Percentiles rank a stretch among this genome's conserved stretches.
phyloP scores from a whole-genome alignment of 2,888 invertebrate species.

The Scelioninae gen. 1 region DNA sequence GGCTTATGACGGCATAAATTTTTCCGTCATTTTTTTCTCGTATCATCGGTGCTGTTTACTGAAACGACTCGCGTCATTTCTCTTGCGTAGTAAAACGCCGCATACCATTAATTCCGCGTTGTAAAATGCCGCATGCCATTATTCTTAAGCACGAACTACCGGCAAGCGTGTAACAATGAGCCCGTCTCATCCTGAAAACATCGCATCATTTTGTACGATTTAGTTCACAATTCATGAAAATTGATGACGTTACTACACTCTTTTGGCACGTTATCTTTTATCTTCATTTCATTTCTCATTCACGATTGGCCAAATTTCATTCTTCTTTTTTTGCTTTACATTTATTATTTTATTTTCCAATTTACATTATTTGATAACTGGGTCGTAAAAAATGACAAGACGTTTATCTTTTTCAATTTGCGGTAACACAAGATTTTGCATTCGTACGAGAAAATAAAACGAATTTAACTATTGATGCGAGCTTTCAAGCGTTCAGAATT shows the following conservation, averaged over 20 bases:
- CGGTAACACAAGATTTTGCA: slow-evolving; percentile 20
- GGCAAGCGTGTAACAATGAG: slow-evolving; percentile 65
- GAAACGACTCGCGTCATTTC: slow-evolving; percentile 67
- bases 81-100: slow-evolving; percentile 69
- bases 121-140: slow-evolving; percentile 70
- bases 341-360: slow-evolving; percentile 29
- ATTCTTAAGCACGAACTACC: slow-evolving; percentile 68
- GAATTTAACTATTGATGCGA: slow-evolving; percentile 16
- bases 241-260: slow-evolving; percentile 66
- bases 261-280: slow-evolving; percentile 66
- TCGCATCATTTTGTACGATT: slow-evolving; percentile 61
- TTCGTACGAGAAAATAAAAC: slow-evolving; percentile 40
- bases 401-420: slow-evolving; percentile 57
- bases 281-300: slow-evolving; percentile 63
- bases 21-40: slow-evolving; percentile 61
- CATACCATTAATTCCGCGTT: slow-evolving; percentile 70
- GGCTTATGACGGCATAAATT: slow-evolving; percentile 47
- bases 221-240: slow-evolving; percentile 65
- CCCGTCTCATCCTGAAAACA: slow-evolving; percentile 50
- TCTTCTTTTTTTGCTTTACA: neutral
- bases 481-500: neutral
- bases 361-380: slow-evolving; percentile 57
- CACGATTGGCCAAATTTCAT: slow-evolving; percentile 39
- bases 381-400: slow-evolving; percentile 46
- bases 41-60: slow-evolving; percentile 68